Conservation (phyloP, 2,797 vertebrate species). For the Sciurus vulgaris region DNA sequence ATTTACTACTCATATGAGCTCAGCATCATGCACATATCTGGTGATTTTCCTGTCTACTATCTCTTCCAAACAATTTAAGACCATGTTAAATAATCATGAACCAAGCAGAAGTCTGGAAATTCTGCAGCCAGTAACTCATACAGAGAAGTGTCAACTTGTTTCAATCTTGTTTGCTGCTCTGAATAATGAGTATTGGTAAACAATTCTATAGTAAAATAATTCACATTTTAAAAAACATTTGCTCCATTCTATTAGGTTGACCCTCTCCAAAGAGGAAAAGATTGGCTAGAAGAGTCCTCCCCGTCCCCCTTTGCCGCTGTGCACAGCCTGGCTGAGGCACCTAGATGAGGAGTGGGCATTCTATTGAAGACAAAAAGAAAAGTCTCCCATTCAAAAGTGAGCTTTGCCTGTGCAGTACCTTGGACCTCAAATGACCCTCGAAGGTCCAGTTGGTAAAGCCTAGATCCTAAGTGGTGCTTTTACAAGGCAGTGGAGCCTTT, state of each 20-base stretch:
- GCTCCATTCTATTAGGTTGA: neutral
- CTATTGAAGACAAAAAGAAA: neutral
- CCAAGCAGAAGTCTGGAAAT: neutral
- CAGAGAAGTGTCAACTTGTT: neutral
- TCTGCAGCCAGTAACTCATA: neutral
- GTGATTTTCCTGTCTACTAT: neutral
- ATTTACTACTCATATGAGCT: neutral
- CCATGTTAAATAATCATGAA: neutral
- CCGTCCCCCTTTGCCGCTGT: neutral
- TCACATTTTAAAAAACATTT: neutral
- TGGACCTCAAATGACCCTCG: neutral
- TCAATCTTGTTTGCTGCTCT: slow-evolving; percentile 1
- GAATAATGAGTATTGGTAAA: slow-evolving; percentile 29
- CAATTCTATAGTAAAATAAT: neutral
- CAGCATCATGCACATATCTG: neutral
- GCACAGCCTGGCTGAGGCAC: neutral
- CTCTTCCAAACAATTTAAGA: slow-evolving; percentile 47
- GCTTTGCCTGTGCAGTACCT: neutral
- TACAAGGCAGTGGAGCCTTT: neutral
- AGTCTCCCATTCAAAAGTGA: slow-evolving; percentile 12
- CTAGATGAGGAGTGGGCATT: neutral
- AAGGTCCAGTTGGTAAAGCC: neutral
- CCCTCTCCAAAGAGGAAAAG: neutral
- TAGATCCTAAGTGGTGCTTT: neutral
- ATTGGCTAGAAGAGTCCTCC: neutral